Base-by-base conservation (phyloP, 2,797 vertebrate genomes). In the Oreochromis mossambicus region DNA sequence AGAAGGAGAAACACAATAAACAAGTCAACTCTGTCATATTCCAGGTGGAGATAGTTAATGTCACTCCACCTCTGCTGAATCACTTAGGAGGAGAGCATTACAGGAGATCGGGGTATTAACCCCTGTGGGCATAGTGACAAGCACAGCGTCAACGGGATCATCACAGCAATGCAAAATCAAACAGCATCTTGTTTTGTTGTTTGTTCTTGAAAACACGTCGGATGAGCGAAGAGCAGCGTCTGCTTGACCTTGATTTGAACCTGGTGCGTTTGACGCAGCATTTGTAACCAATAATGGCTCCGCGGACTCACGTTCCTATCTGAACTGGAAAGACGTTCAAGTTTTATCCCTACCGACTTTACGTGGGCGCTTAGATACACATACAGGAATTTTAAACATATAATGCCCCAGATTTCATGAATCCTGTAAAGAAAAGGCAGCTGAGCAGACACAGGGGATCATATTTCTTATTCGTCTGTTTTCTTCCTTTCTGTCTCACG, bases 361-460 rank as follows among this genome's bases (percentile, higher is more conserved):
- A 82, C 52, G 43, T 21, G 54, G 78, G 55, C 58, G 68, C 77
- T 76, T 56, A 81, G 48, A 85, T 80, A 90, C 90, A 91, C 90
- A 90, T 82, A 87, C 83, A 80, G 87, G 88, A 87, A 87, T 87
- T 91, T 82, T 90, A 90, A 92, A 94, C 93, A 90, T 88, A 91
- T 87, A 88, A 90, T 92, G 93, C 90, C 94, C 93, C 93, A 94
- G 91, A 93, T 94, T 95, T 93, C 83, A 89, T 24, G 78, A 92
- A 95, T 94, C 91, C 88, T 92, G 91, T 86, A 91, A 89, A 89
- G 86, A 87, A 82, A 90, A 87, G 83, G 86, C 86, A 91, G 86
- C 61, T 46, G 83, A 92, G 83, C 81, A 85, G 87, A 87, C 92
- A 87, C 91, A 55, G 82, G 93, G 90, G 92, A 91, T 90, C 70